Percentiles rank a stretch among this genome's conserved stretches.
Conservation (phyloP, 2,888 invertebrate genomes). For the Drosophila lutescens region DNA sequence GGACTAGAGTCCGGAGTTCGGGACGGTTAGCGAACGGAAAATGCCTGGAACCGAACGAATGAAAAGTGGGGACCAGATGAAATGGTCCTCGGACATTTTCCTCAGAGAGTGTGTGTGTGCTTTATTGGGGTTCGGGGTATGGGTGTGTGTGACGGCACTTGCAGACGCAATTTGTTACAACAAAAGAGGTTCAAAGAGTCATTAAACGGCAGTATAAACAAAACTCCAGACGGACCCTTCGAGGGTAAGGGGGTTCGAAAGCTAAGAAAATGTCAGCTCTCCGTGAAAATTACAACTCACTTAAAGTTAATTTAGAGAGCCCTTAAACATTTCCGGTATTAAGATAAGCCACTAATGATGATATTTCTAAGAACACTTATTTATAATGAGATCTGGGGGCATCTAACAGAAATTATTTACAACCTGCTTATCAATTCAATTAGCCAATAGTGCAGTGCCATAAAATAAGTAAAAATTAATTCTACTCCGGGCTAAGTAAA, state of each 20-base stretch:
- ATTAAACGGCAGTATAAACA: slow-evolving; percentile 66
- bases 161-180: slow-evolving; percentile 74
- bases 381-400: neutral
- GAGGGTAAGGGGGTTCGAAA: neutral
- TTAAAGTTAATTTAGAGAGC: slow-evolving; percentile 30
- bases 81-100: slow-evolving; percentile 20
- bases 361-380: neutral
- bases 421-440: slow-evolving; percentile 3
- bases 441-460: neutral
- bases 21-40: neutral
- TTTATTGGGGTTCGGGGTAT: neutral
- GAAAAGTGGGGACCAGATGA: slow-evolving; percentile 12
- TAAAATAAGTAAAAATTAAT: slow-evolving; percentile 15
- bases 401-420: too few species aligned
- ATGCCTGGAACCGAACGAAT: slow-evolving; percentile 32
- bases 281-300: slow-evolving; percentile 22
- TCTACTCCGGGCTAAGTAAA: slow-evolving; percentile 2
- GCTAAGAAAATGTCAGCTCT: slow-evolving; percentile 3
- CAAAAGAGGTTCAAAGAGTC: slow-evolving; percentile 60
- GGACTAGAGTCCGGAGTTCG: slow-evolving; percentile 19
- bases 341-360: neutral
- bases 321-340: neutral
- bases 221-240: slow-evolving; percentile 64
- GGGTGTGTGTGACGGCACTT: slow-evolving; percentile 56
- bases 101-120: slow-evolving; percentile 7